These are phyloP conservation scores for Rhodinocichla rosea DNA, from an alignment of 2,113 vertebrate genomes.

Conservation along the genomic window DNA sequence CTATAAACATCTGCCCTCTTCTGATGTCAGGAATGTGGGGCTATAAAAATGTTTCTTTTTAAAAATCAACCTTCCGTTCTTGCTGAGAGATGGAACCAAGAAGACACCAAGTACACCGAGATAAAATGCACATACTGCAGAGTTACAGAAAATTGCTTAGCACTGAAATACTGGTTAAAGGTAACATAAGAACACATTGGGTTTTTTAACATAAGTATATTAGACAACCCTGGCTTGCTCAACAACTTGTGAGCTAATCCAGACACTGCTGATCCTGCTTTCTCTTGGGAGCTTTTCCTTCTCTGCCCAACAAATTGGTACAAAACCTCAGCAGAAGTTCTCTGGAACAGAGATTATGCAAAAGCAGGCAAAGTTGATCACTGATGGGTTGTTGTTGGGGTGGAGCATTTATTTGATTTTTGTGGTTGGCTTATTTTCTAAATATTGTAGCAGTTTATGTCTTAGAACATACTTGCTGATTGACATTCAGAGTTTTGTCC, in stretches of 20 bases:
- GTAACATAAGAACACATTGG: background rate
- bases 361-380: background rate
- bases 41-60: background rate
- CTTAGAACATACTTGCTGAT: background rate
- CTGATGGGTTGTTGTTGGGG: background rate
- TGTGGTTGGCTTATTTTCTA: background rate
- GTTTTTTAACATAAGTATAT: background rate
- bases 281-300: background rate
- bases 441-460: background rate
- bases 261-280: background rate
- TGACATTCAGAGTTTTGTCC: background rate
- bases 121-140: background rate
- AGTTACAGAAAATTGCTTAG: background rate
- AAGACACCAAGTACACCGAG: background rate
- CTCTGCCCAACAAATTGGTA: background rate
- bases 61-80: background rate
- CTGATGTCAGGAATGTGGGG: background rate
- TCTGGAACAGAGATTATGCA: background rate
- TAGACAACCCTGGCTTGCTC: background rate
- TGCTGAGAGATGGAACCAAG: background rate
- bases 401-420: background rate
- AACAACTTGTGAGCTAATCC: background rate
- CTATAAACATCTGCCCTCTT: background rate
- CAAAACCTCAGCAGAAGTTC: background rate
- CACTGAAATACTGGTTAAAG: background rate